These are phyloP conservation scores for Noctilio leporinus DNA, from an alignment of 2,113 vertebrate genomes.

Conservation along the genomic window DNA sequence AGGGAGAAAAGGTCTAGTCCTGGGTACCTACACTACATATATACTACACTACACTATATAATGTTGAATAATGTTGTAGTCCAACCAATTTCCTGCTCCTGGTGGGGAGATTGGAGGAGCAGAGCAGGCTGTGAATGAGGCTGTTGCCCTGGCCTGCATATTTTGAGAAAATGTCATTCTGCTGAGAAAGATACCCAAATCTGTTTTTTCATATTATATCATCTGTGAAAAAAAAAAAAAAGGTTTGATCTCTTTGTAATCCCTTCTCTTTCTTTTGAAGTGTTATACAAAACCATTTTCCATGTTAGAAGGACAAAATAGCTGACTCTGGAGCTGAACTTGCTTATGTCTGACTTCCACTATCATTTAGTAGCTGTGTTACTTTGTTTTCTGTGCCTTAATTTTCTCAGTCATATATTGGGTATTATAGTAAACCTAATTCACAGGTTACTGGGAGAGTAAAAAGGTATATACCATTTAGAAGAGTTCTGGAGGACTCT, in stretches of 20 bases:
- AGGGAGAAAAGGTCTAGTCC: neutral
- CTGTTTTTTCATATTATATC: neutral
- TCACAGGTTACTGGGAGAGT: neutral
- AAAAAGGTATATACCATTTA: neutral
- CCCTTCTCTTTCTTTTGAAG: rapidly evolving
- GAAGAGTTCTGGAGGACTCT: neutral
- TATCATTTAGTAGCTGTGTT: neutral
- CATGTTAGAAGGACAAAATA: neutral
- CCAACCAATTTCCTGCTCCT: neutral
- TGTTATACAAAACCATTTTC: neutral
- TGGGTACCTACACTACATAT: neutral
- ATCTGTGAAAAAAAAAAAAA: neutral
- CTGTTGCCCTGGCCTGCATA: neutral
- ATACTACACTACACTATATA: too few species aligned
- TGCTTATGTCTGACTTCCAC: neutral
- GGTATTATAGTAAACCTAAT: neutral
- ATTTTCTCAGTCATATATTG: neutral
- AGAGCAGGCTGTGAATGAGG: neutral
- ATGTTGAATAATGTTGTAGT: neutral
- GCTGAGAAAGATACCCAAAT: neutral
- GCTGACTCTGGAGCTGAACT: neutral
- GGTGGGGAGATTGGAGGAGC: neutral
- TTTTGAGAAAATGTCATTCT: neutral
- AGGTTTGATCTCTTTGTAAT: neutral
- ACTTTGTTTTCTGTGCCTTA: neutral